Percentiles rank a stretch among this genome's conserved stretches.
These are phyloP conservation scores for Panzeria rudis DNA, from an alignment of 2,888 invertebrate species.

Conservation along the genomic window DNA sequence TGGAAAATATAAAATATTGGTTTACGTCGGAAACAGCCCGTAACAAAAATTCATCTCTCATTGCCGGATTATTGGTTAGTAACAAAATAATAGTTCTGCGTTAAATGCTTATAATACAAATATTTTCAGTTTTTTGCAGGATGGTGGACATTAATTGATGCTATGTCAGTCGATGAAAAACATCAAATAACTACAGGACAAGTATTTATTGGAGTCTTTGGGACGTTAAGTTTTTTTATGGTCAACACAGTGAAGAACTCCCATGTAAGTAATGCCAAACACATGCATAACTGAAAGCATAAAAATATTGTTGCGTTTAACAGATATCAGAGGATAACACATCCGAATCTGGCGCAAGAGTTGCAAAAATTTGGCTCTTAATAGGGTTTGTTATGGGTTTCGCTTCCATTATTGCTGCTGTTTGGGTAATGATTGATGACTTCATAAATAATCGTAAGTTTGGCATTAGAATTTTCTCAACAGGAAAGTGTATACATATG, in stretches of 20 bases:
- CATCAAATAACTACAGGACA: slow-evolving; percentile 90
- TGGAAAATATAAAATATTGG: slow-evolving; percentile 91
- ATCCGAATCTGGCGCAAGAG: slow-evolving; percentile 89
- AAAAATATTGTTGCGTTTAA: background rate
- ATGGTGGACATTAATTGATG: slow-evolving; percentile 99
- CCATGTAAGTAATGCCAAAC: slow-evolving; percentile 85
- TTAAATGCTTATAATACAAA: background rate
- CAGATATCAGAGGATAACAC: slow-evolving; percentile 80
- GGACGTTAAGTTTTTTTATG: slow-evolving; percentile 97
- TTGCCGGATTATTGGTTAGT: slow-evolving; percentile 93
- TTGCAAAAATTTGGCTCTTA: slow-evolving; percentile 97
- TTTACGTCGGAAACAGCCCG: slow-evolving; percentile 94
- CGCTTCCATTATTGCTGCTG: slow-evolving; percentile 96
- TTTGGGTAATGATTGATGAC: slow-evolving; percentile 97
- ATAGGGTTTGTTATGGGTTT: slow-evolving; percentile 98
- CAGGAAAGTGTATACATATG: background rate
- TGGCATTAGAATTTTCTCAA: background rate
- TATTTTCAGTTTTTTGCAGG: slow-evolving; percentile 93
- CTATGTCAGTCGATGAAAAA: slow-evolving; percentile 89
- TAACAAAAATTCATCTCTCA: slow-evolving; percentile 93
- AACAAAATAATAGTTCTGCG: background rate
- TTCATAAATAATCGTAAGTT: slow-evolving; percentile 88
- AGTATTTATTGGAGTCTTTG: slow-evolving; percentile 96
- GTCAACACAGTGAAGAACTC: slow-evolving; percentile 98
- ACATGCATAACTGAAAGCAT: background rate